phyloP scores from a whole-genome alignment of 2,113 vertebrate genomes.

The Rutilus rutilus region DNA sequence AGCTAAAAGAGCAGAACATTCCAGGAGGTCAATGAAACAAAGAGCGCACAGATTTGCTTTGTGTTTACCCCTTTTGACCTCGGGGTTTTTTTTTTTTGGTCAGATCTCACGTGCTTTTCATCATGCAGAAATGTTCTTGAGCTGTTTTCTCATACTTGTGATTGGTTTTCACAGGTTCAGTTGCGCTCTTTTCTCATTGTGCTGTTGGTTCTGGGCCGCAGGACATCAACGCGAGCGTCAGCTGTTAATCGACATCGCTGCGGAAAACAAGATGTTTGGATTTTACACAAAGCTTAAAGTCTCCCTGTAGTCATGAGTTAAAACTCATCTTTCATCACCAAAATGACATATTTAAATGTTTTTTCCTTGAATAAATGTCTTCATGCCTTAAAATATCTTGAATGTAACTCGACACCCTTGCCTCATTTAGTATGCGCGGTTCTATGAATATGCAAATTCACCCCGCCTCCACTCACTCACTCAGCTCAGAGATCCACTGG shows the following conservation, averaged over 20 bases:
- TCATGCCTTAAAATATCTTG: too few species aligned
- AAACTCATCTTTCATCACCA: too few species aligned
- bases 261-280: background rate
- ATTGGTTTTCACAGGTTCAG: background rate
- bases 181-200: background rate
- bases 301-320: too few species aligned
- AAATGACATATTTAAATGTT: too few species aligned
- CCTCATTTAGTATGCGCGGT: too few species aligned
- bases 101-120: slow-evolving; percentile 35
- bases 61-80: slow-evolving; percentile 44
- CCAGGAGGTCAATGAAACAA: slow-evolving; percentile 44
- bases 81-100: background rate
- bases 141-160: background rate
- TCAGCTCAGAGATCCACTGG: too few species aligned
- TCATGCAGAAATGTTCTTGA: background rate
- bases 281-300: too few species aligned
- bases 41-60: slow-evolving; percentile 32
- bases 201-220: background rate
- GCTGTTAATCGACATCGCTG: background rate
- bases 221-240: background rate
- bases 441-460: too few species aligned
- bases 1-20: slow-evolving; percentile 37
- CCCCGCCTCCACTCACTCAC: too few species aligned
- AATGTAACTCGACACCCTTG: too few species aligned
- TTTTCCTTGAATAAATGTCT: too few species aligned